These are phyloP conservation scores for Poeciliopsis gracilis DNA, from an alignment of 2,797 vertebrate genomes.

Conservation along the genomic window DNA sequence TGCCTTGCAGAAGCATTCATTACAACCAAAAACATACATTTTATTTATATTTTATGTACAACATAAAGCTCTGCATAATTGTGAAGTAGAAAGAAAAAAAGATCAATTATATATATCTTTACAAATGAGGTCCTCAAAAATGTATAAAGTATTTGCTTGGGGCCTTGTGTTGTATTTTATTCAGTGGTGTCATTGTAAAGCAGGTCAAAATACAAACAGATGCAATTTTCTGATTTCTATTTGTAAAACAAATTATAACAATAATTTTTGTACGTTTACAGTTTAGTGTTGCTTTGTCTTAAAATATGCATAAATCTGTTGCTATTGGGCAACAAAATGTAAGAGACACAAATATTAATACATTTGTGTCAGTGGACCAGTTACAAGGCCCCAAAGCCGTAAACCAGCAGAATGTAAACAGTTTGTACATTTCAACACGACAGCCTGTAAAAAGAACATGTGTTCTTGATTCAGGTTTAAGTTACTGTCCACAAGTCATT, in stretches of 20 bases:
- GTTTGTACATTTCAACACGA: neutral
- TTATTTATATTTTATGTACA: neutral
- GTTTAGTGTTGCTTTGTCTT: neutral
- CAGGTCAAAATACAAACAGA: neutral
- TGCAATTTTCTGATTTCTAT: neutral
- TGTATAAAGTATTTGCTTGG: neutral
- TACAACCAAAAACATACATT: neutral
- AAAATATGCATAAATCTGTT: neutral
- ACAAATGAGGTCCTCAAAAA: neutral
- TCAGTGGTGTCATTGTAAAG: neutral
- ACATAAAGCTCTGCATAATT: neutral
- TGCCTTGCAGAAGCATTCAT: neutral
- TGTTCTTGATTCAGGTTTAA: neutral
- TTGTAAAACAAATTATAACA: neutral
- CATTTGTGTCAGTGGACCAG: neutral
- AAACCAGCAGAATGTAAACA: neutral
- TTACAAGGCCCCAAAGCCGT: neutral
- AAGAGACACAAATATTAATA: neutral
- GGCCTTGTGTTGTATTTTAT: neutral
- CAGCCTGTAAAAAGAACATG: neutral
- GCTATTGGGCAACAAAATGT: neutral
- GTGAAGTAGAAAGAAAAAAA: neutral
- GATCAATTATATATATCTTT: neutral
- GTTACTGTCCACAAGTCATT: neutral
- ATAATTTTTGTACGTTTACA: neutral